These are phyloP conservation scores for Tetanocera ferruginea DNA, from an alignment of 2,888 invertebrate species.

Conservation along the genomic window DNA sequence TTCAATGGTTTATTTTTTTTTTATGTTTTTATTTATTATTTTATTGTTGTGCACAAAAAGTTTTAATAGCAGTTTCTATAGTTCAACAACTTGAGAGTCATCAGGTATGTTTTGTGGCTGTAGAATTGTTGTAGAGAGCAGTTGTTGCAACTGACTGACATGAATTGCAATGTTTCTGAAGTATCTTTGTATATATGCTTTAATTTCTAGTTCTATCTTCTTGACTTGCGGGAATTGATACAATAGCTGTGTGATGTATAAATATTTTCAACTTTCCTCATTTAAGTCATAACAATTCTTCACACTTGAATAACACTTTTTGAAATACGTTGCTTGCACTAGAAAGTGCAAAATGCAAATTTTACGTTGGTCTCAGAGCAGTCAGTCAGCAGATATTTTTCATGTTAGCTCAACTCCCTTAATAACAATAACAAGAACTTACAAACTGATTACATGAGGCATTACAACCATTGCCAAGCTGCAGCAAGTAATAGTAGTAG, in stretches of 20 bases:
- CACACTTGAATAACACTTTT: background rate
- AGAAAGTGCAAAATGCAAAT: constrained; percentile 1
- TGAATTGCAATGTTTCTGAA: too few species aligned
- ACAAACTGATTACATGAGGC: constrained; percentile 26
- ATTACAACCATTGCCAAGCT: constrained; percentile 7
- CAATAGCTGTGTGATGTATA: background rate
- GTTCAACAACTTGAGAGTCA: too few species aligned
- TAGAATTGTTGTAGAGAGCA: too few species aligned
- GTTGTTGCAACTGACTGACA: too few species aligned
- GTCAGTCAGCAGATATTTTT: constrained; percentile 8
- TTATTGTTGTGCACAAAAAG: too few species aligned
- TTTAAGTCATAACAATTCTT: background rate
- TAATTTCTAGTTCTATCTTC: background rate
- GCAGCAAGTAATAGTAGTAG: background rate
- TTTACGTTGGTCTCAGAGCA: background rate
- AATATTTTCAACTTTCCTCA: background rate
- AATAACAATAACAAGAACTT: background rate
- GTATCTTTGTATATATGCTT: background rate
- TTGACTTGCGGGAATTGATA: background rate
- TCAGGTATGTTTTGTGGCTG: too few species aligned
- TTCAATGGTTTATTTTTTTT: too few species aligned
- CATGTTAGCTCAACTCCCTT: background rate
- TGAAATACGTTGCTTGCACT: background rate
- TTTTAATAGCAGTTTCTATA: too few species aligned
- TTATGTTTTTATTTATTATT: too few species aligned